phyloP scores from a whole-genome alignment of 2,113 vertebrate genomes.

The Notarius quadriscutis region DNA sequence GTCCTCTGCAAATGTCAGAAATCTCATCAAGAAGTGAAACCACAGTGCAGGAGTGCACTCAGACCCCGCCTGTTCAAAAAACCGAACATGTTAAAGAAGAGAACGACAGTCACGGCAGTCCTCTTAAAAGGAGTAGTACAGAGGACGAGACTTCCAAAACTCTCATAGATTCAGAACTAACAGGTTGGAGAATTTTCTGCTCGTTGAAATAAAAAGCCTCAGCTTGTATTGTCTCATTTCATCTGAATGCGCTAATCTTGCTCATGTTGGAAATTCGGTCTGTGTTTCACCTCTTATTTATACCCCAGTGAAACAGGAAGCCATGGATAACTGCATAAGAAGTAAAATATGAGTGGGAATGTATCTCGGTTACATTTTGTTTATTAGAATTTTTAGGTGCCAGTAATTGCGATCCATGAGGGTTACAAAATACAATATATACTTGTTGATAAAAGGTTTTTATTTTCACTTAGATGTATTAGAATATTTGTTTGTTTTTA shows the following conservation, averaged over 20 bases:
- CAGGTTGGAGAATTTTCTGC: conserved; percentile 33
- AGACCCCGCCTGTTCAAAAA: background rate
- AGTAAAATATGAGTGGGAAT: background rate
- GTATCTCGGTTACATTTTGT: too few relatives aligned
- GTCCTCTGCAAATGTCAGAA: conserved; percentile 2
- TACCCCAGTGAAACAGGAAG: background rate
- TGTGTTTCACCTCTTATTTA: background rate
- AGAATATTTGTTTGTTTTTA: background rate
- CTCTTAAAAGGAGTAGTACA: conserved; percentile 15
- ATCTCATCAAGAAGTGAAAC: background rate
- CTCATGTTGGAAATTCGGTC: background rate
- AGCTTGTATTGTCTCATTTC: background rate
- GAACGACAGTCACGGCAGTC: background rate
- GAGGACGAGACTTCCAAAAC: conserved; percentile 17
- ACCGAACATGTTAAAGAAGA: conserved; percentile 12
- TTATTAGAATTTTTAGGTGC: background rate
- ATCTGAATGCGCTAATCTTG: background rate
- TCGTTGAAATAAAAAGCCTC: background rate
- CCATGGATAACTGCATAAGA: background rate
- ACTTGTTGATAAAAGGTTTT: background rate
- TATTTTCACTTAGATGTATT: background rate
- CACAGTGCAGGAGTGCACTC: background rate
- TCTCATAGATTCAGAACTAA: conserved; percentile 20
- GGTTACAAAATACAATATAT: too few relatives aligned
- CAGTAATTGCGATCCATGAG: too few relatives aligned